These are phyloP conservation scores for Pangasius larnaudii DNA, from an alignment of 2,797 vertebrate species.

Conservation along the genomic window DNA sequence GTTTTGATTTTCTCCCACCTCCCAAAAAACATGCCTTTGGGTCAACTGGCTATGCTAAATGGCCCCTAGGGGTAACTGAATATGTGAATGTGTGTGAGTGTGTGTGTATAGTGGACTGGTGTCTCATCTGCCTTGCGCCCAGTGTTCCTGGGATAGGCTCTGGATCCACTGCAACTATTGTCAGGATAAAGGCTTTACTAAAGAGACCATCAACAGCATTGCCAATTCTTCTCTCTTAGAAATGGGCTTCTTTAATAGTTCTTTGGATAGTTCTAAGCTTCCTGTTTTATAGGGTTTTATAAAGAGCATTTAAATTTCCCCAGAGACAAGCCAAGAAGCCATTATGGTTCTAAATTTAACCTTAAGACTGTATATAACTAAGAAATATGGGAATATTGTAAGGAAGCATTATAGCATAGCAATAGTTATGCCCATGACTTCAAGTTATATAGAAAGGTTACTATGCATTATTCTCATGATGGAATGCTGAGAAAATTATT, in stretches of 20 bases:
- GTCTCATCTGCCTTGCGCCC: neutral
- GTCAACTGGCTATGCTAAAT: neutral
- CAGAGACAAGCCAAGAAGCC: neutral
- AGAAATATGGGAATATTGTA: neutral
- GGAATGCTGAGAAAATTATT: neutral
- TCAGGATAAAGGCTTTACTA: neutral
- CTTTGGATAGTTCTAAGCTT: neutral
- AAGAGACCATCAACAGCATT: neutral
- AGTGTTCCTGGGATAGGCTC: neutral
- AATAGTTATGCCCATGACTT: too few relatives aligned
- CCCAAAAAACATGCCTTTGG: neutral
- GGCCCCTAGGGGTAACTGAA: too few relatives aligned
- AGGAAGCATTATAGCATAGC: neutral
- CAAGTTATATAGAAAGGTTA: neutral
- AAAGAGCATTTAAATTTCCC: conserved; percentile 13
- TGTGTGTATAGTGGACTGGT: neutral
- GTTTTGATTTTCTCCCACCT: neutral
- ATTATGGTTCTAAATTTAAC: neutral
- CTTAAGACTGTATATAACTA: neutral
- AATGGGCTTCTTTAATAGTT: neutral
- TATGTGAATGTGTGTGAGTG: neutral
- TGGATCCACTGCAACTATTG: neutral
- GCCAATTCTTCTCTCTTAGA: neutral
- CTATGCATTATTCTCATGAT: neutral
- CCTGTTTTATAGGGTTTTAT: neutral